Evolutionary conservation across 2,797 vertebrate species (phyloP).

Genomic region (Pseudocheirus occidentalis): DNA sequence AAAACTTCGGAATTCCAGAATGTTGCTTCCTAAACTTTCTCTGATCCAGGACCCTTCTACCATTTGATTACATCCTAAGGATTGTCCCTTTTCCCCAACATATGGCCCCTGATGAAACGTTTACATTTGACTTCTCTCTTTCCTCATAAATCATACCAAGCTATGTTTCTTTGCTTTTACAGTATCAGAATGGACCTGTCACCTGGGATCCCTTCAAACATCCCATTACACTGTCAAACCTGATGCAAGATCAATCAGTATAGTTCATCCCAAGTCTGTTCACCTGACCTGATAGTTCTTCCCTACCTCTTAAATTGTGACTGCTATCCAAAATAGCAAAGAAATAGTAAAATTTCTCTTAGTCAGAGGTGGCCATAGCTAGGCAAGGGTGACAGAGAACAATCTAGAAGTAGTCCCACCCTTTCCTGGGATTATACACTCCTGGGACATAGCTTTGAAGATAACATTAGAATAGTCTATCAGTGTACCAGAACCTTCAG

Average conservation of each 20-base stretch:
- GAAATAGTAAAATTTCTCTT: not conserved
- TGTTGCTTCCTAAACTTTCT: not conserved
- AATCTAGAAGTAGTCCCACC: not conserved
- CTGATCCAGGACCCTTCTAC: not conserved
- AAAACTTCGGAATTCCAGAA: constrained; percentile 2
- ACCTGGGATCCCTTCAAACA: not conserved
- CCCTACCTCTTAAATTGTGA: not conserved
- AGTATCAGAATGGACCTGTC: not conserved
- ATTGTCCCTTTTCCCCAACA: not conserved
- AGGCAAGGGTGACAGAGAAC: not conserved
- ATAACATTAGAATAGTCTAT: not conserved
- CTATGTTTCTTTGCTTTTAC: not conserved
- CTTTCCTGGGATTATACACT: not conserved
- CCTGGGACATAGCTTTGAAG: not conserved
- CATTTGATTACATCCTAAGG: not conserved
- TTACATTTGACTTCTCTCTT: not conserved
- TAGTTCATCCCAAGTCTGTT: not conserved
- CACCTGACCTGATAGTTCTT: not conserved
- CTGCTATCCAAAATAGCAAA: not conserved
- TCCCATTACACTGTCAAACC: not conserved
- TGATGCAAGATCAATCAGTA: not conserved
- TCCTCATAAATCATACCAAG: not conserved
- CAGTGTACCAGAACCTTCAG: not conserved
- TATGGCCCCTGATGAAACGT: not conserved
- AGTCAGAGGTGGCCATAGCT: not conserved